Percentiles rank a stretch among this genome's conserved stretches.
phyloP scores from a whole-genome alignment of 1,140 invertebrate species.

The Neodiprion lecontei region DNA sequence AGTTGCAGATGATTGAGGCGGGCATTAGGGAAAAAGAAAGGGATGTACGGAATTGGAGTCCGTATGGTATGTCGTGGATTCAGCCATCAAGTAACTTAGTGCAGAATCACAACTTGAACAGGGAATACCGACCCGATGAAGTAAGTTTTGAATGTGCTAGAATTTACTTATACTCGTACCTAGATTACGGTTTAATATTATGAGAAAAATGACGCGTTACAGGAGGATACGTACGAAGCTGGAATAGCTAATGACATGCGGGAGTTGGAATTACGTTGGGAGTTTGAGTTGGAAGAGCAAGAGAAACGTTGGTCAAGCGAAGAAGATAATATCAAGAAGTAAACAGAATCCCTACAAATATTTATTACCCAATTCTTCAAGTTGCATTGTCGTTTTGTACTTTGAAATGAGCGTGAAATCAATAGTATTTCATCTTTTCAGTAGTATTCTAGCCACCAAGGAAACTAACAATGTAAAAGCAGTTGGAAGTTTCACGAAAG shows the following conservation, averaged over 20 bases:
- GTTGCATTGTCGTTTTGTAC: neutral
- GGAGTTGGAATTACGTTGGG: constrained; percentile 70
- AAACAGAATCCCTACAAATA: constrained; percentile 4
- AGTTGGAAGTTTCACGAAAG: too few species aligned
- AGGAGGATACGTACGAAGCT: constrained; percentile 72
- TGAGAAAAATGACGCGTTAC: neutral
- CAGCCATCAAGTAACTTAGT: constrained; percentile 49
- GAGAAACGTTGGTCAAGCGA: constrained; percentile 71
- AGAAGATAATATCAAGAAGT: constrained; percentile 63
- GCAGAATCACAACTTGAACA: constrained; percentile 47
- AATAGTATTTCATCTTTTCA: too few species aligned
- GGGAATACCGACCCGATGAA: constrained; percentile 52
- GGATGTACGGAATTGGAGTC: constrained; percentile 65
- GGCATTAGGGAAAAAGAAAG: constrained; percentile 72
- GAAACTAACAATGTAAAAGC: too few species aligned
- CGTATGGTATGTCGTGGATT: constrained; percentile 53
- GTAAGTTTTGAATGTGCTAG: constrained; percentile 28
- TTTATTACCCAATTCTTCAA: constrained; percentile 4
- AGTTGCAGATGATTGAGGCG: constrained; percentile 72
- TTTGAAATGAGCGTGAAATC: too few species aligned
- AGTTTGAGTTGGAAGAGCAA: constrained; percentile 72
- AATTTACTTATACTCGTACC: neutral
- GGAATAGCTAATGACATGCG: constrained; percentile 74
- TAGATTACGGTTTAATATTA: constrained; percentile 12
- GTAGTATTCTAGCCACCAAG: too few species aligned